phyloP scores from a whole-genome alignment of 2,113 vertebrate species.

The Serinus canaria region DNA sequence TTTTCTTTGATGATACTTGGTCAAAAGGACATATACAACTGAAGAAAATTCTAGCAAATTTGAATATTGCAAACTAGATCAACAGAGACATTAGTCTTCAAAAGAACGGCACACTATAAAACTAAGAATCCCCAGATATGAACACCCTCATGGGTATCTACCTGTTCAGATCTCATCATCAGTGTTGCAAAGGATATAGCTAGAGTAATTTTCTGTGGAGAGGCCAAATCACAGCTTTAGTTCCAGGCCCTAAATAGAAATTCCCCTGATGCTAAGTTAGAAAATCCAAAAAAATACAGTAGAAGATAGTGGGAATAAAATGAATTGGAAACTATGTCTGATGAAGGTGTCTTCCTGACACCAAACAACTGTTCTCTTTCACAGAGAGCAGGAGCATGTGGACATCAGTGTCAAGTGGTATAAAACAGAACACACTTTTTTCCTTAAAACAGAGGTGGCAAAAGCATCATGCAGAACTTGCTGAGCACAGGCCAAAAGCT shows the following conservation, averaged over 20 bases:
- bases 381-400: background rate
- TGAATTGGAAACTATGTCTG: background rate
- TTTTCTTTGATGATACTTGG: background rate
- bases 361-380: background rate
- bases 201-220: background rate
- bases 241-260: background rate
- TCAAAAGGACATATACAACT: background rate
- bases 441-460: background rate
- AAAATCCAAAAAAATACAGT: background rate
- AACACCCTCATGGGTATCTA: background rate
- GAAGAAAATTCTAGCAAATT: background rate
- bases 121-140: background rate
- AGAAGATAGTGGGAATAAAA: background rate
- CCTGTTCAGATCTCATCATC: background rate
- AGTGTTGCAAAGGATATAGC: background rate
- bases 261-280: background rate
- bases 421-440: conserved; percentile 3
- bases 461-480: background rate
- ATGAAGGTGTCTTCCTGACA: background rate
- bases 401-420: background rate
- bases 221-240: background rate
- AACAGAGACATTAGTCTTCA: background rate
- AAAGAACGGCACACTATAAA: background rate
- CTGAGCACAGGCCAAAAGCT: background rate
- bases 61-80: background rate